Percentiles rank a stretch among this genome's conserved stretches.
phyloP scores from a whole-genome alignment of 1,140 invertebrate genomes.

The Belonocnema kinseyi region DNA sequence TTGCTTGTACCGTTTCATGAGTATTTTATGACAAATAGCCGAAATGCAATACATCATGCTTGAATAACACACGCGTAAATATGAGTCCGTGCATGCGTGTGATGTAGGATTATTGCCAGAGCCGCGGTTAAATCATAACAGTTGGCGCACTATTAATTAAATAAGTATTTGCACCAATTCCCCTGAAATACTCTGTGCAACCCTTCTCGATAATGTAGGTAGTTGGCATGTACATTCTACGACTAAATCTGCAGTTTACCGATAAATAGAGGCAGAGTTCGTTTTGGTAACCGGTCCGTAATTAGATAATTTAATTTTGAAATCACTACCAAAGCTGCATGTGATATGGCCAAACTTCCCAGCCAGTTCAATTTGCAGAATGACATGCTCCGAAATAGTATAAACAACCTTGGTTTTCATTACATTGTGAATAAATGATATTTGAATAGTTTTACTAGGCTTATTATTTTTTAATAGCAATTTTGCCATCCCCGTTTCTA shows the following conservation, averaged over 20 bases:
- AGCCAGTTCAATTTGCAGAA: background rate
- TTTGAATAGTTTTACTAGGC: too few species aligned
- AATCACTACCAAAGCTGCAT: background rate
- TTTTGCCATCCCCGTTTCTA: too few species aligned
- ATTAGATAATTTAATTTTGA: constrained; percentile 11
- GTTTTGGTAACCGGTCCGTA: background rate
- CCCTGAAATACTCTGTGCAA: background rate
- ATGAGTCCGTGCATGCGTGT: constrained; percentile 20
- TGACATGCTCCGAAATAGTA: background rate
- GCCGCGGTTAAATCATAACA: constrained; percentile 31
- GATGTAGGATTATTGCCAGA: constrained; percentile 38
- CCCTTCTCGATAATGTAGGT: background rate
- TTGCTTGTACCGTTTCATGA: too few species aligned
- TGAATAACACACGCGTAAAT: constrained; percentile 35
- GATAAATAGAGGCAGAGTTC: constrained; percentile 2
- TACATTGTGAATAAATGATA: too few species aligned
- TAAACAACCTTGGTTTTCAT: too few species aligned
- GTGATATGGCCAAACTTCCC: background rate
- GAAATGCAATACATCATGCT: constrained; percentile 32
- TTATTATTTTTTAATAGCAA: too few species aligned
- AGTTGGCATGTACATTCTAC: constrained; percentile 2
- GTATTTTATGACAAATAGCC: constrained; percentile 22
- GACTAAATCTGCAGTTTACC: background rate
- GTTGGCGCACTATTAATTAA: constrained; percentile 11
- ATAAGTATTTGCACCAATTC: constrained; percentile 21